phyloP scores from a whole-genome alignment of 2,797 vertebrate genomes.

The Alauda arvensis region DNA sequence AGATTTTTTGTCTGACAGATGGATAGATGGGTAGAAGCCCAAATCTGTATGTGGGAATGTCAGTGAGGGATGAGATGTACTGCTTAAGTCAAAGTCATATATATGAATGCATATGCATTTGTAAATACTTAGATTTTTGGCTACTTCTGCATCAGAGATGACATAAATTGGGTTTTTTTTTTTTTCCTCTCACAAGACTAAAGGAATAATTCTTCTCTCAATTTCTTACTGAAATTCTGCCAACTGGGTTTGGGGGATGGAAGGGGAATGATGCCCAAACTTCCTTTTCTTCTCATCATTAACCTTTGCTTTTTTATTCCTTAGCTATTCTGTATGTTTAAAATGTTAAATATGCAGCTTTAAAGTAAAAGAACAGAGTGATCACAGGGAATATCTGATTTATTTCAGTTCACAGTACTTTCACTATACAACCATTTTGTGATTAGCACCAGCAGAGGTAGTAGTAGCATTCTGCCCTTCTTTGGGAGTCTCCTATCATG shows the following conservation, averaged over 20 bases:
- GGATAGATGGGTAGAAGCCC: not conserved
- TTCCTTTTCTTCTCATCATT: not conserved
- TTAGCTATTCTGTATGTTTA: not conserved
- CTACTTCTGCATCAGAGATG: not conserved
- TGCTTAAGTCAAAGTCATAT: not conserved
- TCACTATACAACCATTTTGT: not conserved
- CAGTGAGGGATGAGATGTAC: not conserved
- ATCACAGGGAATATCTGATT: not conserved
- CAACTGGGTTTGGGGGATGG: not conserved
- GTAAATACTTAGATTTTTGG: not conserved
- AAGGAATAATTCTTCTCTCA: not conserved
- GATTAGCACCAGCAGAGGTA: not conserved
- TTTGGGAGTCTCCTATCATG: not conserved
- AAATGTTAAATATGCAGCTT: not conserved
- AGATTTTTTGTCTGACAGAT: not conserved
- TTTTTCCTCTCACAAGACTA: not conserved
- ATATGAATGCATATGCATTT: not conserved
- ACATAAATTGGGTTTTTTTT: accelerated
- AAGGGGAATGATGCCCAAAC: not conserved
- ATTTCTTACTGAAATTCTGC: not conserved
- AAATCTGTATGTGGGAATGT: not conserved
- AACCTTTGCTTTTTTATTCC: not conserved
- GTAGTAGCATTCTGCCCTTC: not conserved
- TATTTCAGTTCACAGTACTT: not conserved
- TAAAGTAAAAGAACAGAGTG: not conserved